These are phyloP conservation scores for Rattus rattus DNA, from an alignment of 2,113 vertebrate genomes.

Conservation along the genomic window DNA sequence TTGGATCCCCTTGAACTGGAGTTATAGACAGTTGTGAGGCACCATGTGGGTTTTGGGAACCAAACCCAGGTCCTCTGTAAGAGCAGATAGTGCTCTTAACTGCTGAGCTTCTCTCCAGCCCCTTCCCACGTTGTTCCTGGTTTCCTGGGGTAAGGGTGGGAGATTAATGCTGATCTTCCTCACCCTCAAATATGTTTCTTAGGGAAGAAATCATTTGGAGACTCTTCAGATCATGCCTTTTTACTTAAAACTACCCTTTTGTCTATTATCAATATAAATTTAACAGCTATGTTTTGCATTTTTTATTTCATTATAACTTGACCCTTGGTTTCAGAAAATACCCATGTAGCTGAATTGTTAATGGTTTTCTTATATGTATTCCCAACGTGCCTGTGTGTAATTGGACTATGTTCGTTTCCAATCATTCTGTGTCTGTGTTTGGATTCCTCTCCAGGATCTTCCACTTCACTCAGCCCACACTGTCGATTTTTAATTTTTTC, in stretches of 20 bases:
- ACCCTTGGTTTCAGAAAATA: not conserved
- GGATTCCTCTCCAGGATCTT: not conserved
- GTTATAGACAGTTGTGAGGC: not conserved
- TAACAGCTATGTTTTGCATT: not conserved
- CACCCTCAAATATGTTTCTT: not conserved
- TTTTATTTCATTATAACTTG: not conserved
- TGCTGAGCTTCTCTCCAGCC: not conserved
- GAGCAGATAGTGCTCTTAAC: not conserved
- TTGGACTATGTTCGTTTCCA: not conserved
- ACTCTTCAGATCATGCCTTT: not conserved
- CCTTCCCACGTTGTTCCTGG: not conserved
- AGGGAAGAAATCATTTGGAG: not conserved
- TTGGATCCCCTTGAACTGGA: not conserved
- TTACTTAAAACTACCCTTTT: not conserved
- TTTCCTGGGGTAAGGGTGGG: not conserved
- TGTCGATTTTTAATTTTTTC: not conserved
- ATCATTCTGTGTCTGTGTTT: not conserved
- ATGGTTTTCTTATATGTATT: not conserved
- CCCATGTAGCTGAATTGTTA: not conserved
- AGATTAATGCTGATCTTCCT: not conserved
- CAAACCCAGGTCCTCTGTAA: not conserved
- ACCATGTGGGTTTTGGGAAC: not conserved
- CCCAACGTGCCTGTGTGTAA: not conserved
- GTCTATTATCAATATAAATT: not conserved
- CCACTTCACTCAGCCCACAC: not conserved